phyloP scores from a whole-genome alignment of 2,888 invertebrate genomes.

The Allolobophora icterica region DNA sequence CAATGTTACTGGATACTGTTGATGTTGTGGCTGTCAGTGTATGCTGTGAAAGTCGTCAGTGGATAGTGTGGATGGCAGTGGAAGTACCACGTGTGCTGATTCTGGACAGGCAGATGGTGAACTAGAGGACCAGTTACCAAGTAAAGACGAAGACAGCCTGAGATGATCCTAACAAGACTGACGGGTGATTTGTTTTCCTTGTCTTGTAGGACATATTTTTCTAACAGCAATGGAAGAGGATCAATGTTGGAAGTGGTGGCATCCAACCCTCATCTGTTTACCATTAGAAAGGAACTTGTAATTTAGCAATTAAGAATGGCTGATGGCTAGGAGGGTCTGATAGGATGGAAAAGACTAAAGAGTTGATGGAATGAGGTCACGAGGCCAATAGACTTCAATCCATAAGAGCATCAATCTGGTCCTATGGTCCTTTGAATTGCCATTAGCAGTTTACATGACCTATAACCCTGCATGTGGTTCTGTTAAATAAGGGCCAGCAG shows the following conservation, averaged over 20 bases:
- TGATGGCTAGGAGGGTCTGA: neutral
- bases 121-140: neutral
- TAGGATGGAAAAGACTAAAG: neutral
- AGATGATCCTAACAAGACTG: neutral
- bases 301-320: neutral
- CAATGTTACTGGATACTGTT: neutral
- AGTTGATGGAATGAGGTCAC: neutral
- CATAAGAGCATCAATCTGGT: neutral
- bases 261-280: neutral
- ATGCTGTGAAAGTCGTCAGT: too few relatives aligned
- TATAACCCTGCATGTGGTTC: neutral
- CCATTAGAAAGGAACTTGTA: neutral
- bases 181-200: neutral
- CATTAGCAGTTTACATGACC: neutral
- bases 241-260: neutral
- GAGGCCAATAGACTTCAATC: neutral
- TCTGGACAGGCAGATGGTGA: neutral
- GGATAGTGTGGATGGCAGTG: neutral
- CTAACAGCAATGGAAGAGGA: neutral
- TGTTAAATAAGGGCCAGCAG: neutral
- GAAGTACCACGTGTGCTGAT: neutral
- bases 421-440: neutral
- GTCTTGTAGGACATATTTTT: constrained; percentile 4
- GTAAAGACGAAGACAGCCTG: neutral
- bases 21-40: too few relatives aligned